Conservation (phyloP, 2,888 invertebrate genomes). For the Cephalotes varians region DNA sequence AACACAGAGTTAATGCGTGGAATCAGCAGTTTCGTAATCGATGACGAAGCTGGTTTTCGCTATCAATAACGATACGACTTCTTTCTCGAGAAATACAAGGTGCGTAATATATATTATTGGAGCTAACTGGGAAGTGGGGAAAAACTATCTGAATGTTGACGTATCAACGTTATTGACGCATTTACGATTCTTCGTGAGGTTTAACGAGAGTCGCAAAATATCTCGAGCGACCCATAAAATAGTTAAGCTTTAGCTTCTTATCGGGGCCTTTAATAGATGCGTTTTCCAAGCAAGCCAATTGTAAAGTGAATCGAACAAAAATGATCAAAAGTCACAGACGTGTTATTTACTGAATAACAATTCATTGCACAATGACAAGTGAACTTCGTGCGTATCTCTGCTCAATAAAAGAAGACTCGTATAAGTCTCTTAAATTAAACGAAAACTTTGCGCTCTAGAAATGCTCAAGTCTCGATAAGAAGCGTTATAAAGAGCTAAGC, state of each 20-base stretch:
- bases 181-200: not conserved
- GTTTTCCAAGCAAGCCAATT: not conserved
- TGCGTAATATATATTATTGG: slow-evolving; percentile 31
- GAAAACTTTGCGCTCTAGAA: slow-evolving; percentile 22
- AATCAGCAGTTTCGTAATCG: slow-evolving; percentile 31
- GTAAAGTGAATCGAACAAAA: not conserved
- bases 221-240: slow-evolving; percentile 22
- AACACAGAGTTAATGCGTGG: not conserved
- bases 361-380: not conserved
- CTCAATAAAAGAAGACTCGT: not conserved
- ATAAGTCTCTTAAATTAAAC: slow-evolving; percentile 16
- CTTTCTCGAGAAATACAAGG: slow-evolving; percentile 31
- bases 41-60: slow-evolving; percentile 13
- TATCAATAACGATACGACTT: slow-evolving; percentile 19
- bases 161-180: not conserved
- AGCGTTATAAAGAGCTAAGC: slow-evolving; percentile 16
- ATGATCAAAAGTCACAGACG: not conserved
- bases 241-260: slow-evolving; percentile 12
- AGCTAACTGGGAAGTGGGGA: slow-evolving; percentile 1
- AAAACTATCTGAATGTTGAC: not conserved
- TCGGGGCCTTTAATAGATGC: not conserved
- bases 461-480: slow-evolving; percentile 15
- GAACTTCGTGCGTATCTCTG: not conserved
- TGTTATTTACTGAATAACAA: slow-evolving; percentile 13
- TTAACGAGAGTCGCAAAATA: slow-evolving; percentile 22